Conservation (phyloP, 2,797 vertebrate species). For the Phrynocephalus forsythii region DNA sequence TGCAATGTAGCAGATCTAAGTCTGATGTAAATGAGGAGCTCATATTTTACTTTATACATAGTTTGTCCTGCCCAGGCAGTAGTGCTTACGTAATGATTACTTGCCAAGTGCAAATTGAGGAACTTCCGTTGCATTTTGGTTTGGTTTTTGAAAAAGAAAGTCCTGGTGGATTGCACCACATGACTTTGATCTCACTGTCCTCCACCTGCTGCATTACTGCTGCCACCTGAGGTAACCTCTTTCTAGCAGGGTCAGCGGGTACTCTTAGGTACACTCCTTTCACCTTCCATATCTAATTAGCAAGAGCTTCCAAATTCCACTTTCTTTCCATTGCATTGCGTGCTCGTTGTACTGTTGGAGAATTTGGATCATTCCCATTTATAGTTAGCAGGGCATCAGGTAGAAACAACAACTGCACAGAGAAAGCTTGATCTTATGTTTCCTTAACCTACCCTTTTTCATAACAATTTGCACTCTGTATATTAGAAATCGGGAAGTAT, state of each 20-base stretch:
- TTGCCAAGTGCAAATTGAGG: not conserved
- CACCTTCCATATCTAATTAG: not conserved
- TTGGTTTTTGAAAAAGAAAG: not conserved
- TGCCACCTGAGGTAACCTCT: not conserved
- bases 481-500: no score
- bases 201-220: not conserved
- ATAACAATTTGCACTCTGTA: no score
- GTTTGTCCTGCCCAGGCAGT: not conserved
- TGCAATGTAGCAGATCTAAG: not conserved
- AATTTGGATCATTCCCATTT: no score
- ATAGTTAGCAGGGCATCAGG: no score
- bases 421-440: no score
- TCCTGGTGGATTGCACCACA: not conserved
- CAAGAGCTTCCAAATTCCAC: slow-evolving; percentile 1
- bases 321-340: slow-evolving; percentile 17
- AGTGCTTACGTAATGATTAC: not conserved
- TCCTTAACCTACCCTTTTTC: no score
- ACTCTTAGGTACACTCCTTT: not conserved
- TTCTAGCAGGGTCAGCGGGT: not conserved
- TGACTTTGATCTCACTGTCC: not conserved
- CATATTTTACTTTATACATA: not conserved
- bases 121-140: not conserved
- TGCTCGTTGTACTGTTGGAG: not conserved
- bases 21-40: not conserved
- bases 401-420: no score